Conservation (phyloP, 2,113 vertebrate species). For the Lanius ludovicianus region DNA sequence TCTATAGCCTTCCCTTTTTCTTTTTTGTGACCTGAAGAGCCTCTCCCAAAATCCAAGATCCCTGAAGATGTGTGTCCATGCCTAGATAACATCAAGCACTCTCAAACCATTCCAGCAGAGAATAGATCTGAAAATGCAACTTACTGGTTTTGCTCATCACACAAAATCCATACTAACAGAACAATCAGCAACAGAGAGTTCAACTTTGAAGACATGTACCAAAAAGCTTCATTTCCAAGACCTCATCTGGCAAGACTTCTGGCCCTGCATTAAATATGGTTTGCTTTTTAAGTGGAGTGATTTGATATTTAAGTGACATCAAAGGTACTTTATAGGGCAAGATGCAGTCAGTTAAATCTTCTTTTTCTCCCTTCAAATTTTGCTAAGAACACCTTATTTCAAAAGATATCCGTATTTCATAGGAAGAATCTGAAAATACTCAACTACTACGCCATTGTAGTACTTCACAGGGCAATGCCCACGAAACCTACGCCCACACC, state of each 20-base stretch:
- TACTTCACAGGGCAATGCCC: fast-evolving
- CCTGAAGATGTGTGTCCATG: neutral
- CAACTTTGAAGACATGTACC: neutral
- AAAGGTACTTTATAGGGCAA: neutral
- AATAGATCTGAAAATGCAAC: fast-evolving
- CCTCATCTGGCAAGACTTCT: neutral
- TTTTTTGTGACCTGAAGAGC: neutral
- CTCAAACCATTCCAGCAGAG: neutral
- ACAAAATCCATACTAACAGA: neutral
- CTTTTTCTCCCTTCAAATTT: neutral
- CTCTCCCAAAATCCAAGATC: neutral
- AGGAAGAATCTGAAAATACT: neutral
- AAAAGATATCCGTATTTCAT: neutral
- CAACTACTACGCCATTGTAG: fast-evolving
- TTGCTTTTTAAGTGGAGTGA: neutral
- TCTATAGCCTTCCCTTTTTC: neutral
- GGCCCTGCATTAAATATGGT: fast-evolving
- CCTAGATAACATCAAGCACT: neutral
- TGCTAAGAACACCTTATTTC: neutral
- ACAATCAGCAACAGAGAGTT: neutral
- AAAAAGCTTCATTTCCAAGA: neutral
- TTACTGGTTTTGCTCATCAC: neutral
- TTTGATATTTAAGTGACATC: neutral
- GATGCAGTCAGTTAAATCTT: neutral
- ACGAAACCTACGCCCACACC: fast-evolving